These are phyloP conservation scores for Gastrophysa polygoni DNA, from an alignment of 2,888 invertebrate genomes.

Conservation along the genomic window DNA sequence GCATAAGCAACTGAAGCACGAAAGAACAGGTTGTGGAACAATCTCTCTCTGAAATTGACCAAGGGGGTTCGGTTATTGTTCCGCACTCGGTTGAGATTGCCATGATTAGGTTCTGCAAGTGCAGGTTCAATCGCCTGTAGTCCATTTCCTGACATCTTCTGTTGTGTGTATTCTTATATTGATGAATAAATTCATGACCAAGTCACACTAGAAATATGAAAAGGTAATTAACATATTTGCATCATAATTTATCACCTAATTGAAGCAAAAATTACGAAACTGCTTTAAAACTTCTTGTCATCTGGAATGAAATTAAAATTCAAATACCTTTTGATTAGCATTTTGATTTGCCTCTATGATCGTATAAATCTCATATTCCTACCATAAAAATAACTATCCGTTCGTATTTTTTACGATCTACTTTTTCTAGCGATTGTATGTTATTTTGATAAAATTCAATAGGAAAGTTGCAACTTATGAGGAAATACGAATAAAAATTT, in stretches of 20 bases:
- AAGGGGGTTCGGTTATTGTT: constrained; percentile 76
- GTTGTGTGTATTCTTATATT: constrained; percentile 8
- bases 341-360: neutral
- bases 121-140: constrained; percentile 41
- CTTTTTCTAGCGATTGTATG: neutral
- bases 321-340: neutral
- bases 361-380: neutral
- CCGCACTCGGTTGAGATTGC: constrained; percentile 62
- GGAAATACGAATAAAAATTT: too few species aligned
- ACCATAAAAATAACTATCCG: neutral
- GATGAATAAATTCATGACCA: neutral
- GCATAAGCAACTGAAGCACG: constrained; percentile 92
- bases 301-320: neutral
- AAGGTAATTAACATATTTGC: neutral
- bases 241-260: too few species aligned
- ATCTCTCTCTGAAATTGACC: constrained; percentile 85
- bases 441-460: too few species aligned
- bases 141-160: constrained; percentile 33
- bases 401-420: neutral
- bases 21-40: constrained; percentile 95
- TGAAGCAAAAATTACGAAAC: neutral
- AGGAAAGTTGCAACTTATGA: too few species aligned
- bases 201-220: constrained; percentile 24
- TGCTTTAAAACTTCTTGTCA: neutral
- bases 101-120: constrained; percentile 49